Evolutionary conservation across 2,888 invertebrate genomes (phyloP).

Genomic region (Rhyacophila evoluta): DNA sequence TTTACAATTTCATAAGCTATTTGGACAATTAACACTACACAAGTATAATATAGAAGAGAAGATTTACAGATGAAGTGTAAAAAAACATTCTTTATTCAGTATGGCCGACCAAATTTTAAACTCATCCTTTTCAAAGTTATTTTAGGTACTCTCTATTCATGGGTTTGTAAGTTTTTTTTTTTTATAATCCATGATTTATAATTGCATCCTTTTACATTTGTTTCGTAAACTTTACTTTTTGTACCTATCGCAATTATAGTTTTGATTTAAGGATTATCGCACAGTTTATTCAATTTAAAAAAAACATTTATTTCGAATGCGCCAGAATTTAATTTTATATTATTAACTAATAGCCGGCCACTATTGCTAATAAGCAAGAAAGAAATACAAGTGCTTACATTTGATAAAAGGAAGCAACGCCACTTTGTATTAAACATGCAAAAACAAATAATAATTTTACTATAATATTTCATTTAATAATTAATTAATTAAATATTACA

Average conservation of each 20-base stretch:
- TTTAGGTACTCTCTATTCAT: too few relatives aligned
- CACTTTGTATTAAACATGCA: not conserved
- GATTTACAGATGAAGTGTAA: not conserved
- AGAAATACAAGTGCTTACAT: not conserved
- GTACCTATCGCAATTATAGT: too few relatives aligned
- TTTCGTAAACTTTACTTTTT: too few relatives aligned
- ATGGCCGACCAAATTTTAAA: not conserved
- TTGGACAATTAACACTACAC: conserved; percentile 1
- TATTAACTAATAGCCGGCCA: not conserved
- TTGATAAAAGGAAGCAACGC: not conserved
- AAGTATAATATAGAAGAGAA: not conserved
- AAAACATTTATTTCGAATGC: too few relatives aligned
- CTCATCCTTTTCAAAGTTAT: too few relatives aligned
- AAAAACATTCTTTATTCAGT: not conserved
- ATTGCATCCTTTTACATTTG: too few relatives aligned
- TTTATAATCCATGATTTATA: too few relatives aligned
- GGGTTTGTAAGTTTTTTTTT: too few relatives aligned
- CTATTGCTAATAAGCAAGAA: not conserved
- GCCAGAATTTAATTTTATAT: too few relatives aligned
- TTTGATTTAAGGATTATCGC: too few relatives aligned
- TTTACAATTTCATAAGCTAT: conserved; percentile 4
- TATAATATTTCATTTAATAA: not conserved
- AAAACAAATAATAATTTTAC: conserved; percentile 7
- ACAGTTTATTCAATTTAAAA: too few relatives aligned
- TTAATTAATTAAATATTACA: not conserved